Evolutionary conservation across 1,140 invertebrate genomes (phyloP), one percentile per base, ranked within the genome.

Genomic region (Drosophila mauritiana): DNA sequence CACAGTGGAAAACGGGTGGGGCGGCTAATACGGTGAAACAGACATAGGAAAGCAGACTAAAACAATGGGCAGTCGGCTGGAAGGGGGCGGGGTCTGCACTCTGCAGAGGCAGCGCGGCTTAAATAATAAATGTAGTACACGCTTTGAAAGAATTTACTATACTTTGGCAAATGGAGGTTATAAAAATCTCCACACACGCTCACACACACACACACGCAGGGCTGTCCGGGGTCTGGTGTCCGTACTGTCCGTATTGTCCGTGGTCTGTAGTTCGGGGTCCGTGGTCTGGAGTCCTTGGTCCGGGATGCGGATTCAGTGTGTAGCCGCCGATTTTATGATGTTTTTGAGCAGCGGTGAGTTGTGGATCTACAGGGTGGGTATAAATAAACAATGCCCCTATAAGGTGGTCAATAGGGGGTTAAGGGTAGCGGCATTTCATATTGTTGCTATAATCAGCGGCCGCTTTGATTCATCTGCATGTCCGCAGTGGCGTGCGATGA

Each of bases 61-160:
- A 65, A 67, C 64, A 67, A 67, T 67, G 61, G 43, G 31, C 36
- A 31, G 31, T 11, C 51, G 57, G 4, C 11, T 13, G 3, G 34
- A 10, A 42, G 52, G 22, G 8, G 8, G 31, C 1, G 31, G 8
- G 7, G 31, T 10, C 31, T 31, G 1, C 31, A 31, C 31, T 31
- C 31, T 31, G 31, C 43, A 45, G 48, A 31, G 48, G 73, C 34
- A 80, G 81, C 78, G 52, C 81, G 82, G 81, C 81, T 85, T 85
- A 85, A 85, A 85, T 85, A 85, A 85, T 85, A 85, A 85, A 85
- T 85, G 81, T 85, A 85, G 81, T 86, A 85, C 81, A 85, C 68
- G 81, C 82, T 86, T 85, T 86, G 82, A 85, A 86, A 85, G 82
- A 85, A 85, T 85, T 85, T 85, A 85, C 82, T 86, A 85, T 86